Percentiles rank a stretch among this genome's conserved stretches.
Evolutionary conservation across 2,797 vertebrate species (phyloP).

Genomic region (Etheostoma nigrum): DNA sequence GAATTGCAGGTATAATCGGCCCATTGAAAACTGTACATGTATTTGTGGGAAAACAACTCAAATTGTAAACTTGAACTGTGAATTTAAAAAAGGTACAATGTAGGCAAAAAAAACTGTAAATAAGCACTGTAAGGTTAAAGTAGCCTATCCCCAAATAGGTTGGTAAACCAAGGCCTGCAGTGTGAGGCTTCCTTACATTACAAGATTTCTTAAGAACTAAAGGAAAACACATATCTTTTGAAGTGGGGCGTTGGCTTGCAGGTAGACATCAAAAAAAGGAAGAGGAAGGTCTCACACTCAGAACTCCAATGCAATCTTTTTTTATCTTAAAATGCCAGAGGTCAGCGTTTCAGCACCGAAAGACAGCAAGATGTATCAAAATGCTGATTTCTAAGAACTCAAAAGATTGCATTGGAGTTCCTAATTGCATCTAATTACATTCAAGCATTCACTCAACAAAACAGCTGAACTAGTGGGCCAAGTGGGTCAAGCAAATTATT

Average conservation of each 20-base stretch:
- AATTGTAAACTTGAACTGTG: background rate
- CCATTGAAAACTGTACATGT: background rate
- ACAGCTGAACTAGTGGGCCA: background rate
- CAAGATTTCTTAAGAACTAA: background rate
- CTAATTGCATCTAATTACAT: background rate
- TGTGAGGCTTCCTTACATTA: slow-evolving; percentile 1
- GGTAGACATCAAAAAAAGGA: slow-evolving; percentile 10
- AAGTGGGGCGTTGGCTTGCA: background rate
- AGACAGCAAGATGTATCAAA: background rate
- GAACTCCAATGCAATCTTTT: background rate
- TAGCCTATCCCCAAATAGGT: no score
- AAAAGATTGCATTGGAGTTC: background rate
- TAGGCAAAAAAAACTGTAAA: background rate
- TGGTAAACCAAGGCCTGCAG: background rate
- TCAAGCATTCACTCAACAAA: background rate
- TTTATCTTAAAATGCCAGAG: background rate
- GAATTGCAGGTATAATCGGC: background rate
- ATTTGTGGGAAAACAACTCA: background rate
- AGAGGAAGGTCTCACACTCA: background rate
- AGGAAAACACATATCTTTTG: background rate
- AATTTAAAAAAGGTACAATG: background rate
- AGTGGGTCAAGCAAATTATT: background rate
- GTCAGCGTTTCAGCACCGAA: background rate
- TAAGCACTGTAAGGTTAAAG: background rate
- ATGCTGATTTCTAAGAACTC: background rate